Evolutionary conservation across 2,113 vertebrate species (phyloP).

Genomic region (western clawed frog (Xenopus tropicalis)): UCB_Xtro_10.0 CM004447.2:145325501-145326000

Average conservation of each 20-base stretch:
- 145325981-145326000: no score
- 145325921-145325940: no score
- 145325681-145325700: not conserved
- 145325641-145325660: slow-evolving; percentile 1
- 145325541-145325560: not conserved
- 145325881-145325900: not conserved
- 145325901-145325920: no score
- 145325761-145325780: not conserved
- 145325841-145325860: not conserved
- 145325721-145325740: not conserved
- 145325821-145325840: not conserved
- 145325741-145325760: not conserved
- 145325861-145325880: not conserved
- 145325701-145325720: not conserved
- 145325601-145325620: slow-evolving; percentile 1
- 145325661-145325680: not conserved
- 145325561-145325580: not conserved
- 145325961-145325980: no score
- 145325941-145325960: no score
- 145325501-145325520: not conserved
- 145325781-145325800: not conserved
- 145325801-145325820: no score
- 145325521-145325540: not conserved
- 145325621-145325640: not conserved
- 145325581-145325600: not conserved